Conservation (phyloP, 2,113 vertebrate genomes). For the Myrmophylax atrothorax region DNA sequence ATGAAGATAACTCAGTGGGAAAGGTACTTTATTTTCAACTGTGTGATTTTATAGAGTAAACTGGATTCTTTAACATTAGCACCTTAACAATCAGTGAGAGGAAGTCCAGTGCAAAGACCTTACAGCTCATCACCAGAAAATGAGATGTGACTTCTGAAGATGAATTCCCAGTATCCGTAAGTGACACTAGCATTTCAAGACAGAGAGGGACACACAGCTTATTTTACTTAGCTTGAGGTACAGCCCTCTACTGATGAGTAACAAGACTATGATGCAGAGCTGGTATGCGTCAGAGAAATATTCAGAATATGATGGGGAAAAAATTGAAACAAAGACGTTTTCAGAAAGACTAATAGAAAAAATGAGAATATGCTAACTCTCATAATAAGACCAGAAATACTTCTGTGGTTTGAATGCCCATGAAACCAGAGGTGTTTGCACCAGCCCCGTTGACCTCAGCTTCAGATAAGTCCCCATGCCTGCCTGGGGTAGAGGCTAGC, state of each 20-base stretch:
- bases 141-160: slow-evolving; percentile 47
- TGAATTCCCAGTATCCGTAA: slow-evolving; percentile 8
- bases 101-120: neutral
- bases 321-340: neutral
- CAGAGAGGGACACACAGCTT: neutral
- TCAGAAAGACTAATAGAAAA: neutral
- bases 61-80: neutral
- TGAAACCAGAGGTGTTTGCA: neutral
- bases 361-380: fast-evolving
- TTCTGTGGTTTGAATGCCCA: neutral
- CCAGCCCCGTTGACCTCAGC: neutral
- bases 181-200: slow-evolving; percentile 23
- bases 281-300: neutral
- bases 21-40: slow-evolving; percentile 15
- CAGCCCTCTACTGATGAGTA: neutral
- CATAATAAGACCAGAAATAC: neutral
- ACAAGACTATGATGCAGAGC: neutral
- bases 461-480: neutral
- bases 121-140: slow-evolving; percentile 59
- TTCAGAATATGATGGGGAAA: neutral
- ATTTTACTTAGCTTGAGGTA: slow-evolving; percentile 1
- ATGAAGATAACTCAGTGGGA: slow-evolving; percentile 48
- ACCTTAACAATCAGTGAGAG: slow-evolving; percentile 49
- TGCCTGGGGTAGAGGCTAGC: neutral
- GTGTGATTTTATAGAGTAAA: neutral